A percentile compares a stretch with the other conserved stretches of the same genome.
Evolutionary conservation across 2,113 vertebrate genomes (phyloP).

Genomic region (Catharus fuscescens): DNA sequence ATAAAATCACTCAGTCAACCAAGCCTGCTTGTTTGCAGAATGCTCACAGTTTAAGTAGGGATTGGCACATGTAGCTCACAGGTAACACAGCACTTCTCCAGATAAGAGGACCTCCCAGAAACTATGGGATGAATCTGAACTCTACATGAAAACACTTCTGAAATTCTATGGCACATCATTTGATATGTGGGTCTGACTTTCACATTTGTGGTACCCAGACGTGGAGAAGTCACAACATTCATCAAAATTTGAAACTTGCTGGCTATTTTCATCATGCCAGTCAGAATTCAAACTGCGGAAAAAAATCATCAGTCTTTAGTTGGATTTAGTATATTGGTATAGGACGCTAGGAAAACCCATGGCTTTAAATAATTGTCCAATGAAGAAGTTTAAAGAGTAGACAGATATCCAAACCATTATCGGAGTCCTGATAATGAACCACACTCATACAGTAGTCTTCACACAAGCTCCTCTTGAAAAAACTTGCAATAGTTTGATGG

Average conservation of each 20-base stretch:
- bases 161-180: accelerated
- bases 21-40: neutral
- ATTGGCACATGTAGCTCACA: neutral
- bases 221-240: neutral
- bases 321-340: neutral
- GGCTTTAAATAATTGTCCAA: neutral
- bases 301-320: neutral
- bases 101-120: neutral
- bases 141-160: neutral
- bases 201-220: neutral
- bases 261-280: neutral
- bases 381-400: neutral
- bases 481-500: neutral
- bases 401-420: neutral
- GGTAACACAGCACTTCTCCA: neutral
- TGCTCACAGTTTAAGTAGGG: neutral
- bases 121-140: neutral
- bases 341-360: neutral
- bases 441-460: neutral
- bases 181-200: neutral
- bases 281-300: neutral
- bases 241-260: neutral
- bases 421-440: neutral
- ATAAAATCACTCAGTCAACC: neutral
- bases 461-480: neutral